Conservation (phyloP, 2,797 vertebrate genomes). For the Channallabes apus region DNA sequence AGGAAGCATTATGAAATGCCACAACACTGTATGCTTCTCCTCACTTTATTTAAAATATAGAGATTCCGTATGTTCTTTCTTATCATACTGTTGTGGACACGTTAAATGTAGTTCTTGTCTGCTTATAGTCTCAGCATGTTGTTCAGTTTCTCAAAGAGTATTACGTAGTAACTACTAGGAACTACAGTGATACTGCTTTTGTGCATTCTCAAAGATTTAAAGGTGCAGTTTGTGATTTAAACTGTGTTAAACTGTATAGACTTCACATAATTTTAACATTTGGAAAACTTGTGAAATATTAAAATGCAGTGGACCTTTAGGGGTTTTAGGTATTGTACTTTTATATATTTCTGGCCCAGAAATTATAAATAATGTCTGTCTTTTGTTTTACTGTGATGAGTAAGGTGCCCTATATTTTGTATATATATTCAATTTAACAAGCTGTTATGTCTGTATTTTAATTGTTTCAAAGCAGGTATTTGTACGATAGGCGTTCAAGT, state of each 20-base stretch:
- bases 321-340: background rate
- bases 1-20: constrained; percentile 16
- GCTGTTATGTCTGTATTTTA: background rate
- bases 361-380: background rate
- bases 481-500: background rate
- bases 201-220: background rate
- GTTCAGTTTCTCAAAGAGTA: background rate
- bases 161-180: no score
- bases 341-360: background rate
- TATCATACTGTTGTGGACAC: background rate
- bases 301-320: background rate
- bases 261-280: background rate
- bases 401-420: background rate
- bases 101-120: background rate
- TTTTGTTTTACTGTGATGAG: background rate
- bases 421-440: background rate
- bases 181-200: background rate
- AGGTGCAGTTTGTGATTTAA: background rate
- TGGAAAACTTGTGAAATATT: background rate
- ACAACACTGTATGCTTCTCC: background rate
- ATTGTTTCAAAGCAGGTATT: background rate
- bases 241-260: background rate
- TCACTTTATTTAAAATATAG: background rate
- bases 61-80: background rate
- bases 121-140: background rate